Conservation (phyloP, 2,113 vertebrate species). For the Bubo blakistoni region DNA sequence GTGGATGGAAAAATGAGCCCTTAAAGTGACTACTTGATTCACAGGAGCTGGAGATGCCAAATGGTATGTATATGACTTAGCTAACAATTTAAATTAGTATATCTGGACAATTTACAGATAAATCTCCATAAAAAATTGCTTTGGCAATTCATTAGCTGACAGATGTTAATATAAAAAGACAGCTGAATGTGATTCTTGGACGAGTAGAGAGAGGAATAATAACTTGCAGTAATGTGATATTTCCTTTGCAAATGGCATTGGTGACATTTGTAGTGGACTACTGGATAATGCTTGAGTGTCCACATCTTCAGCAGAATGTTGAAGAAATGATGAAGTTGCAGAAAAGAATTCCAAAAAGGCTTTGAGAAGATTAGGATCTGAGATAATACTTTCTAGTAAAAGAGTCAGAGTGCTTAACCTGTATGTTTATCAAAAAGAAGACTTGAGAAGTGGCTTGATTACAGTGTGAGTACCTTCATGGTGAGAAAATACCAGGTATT, state of each 20-base stretch:
- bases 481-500: neutral
- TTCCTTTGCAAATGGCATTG: neutral
- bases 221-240: neutral
- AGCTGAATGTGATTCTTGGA: neutral
- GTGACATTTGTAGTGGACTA: neutral
- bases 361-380: neutral
- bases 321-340: neutral
- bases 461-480: neutral
- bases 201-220: neutral
- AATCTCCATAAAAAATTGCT: neutral
- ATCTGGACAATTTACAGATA: neutral
- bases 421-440: neutral
- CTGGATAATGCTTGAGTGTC: rapidly evolving
- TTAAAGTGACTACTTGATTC: neutral
- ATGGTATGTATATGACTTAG: neutral
- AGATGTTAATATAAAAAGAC: neutral
- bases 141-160: neutral
- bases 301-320: neutral
- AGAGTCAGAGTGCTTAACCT: neutral
- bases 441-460: neutral
- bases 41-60: neutral
- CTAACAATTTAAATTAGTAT: neutral
- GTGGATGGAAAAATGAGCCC: neutral
- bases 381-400: neutral
- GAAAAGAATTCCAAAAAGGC: neutral